phyloP scores from a whole-genome alignment of 2,888 invertebrate species.

The Philonicus albiceps region DNA sequence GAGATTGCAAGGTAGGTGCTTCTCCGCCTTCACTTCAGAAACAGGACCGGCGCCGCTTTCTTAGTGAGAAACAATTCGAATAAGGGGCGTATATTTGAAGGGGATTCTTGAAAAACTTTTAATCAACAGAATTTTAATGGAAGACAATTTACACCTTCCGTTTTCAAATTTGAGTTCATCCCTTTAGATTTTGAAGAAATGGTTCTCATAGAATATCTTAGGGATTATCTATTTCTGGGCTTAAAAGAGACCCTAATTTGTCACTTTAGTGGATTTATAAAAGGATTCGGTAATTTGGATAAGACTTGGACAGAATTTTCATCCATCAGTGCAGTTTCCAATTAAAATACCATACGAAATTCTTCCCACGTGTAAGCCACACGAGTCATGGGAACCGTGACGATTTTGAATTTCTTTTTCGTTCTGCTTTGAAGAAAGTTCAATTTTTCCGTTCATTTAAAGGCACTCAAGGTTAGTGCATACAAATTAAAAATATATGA shows the following conservation, averaged over 20 bases:
- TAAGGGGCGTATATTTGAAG: not conserved
- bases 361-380: not conserved
- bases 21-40: not conserved
- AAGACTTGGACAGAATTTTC: not conserved
- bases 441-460: not conserved
- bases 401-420: not conserved
- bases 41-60: not conserved
- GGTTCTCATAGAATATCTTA: not conserved
- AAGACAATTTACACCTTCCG: not conserved
- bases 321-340: not conserved
- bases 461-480: not conserved
- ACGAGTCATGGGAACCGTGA: not conserved
- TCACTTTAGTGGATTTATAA: not conserved
- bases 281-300: not conserved
- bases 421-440: not conserved
- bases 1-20: not conserved
- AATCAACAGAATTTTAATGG: not conserved
- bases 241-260: not conserved
- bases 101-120: not conserved
- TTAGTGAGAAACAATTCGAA: not conserved
- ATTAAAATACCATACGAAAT: not conserved
- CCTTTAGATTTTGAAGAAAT: not conserved
- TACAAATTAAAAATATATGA: too few relatives aligned
- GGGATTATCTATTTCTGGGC: not conserved
- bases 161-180: not conserved